Base-by-base conservation (phyloP, 2,113 vertebrate species). In the Prolemur simus region DNA sequence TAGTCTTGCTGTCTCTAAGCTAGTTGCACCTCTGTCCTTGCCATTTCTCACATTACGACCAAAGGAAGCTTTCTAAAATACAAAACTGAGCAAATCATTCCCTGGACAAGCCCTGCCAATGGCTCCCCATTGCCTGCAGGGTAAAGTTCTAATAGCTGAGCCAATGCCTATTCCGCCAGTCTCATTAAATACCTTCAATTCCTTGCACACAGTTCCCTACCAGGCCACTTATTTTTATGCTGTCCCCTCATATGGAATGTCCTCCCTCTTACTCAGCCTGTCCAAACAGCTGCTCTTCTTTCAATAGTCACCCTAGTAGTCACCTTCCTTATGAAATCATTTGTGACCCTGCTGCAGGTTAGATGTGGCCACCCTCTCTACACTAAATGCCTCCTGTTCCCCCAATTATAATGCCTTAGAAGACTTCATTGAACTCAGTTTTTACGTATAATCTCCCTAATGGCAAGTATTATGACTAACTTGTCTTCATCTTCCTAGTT, bases 231-330 rank as follows among this genome's bases (percentile, higher is more conserved):
- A n/a, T 77, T 95, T 87, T 73, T 69, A 71, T 86, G 45, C 45
- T 69, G 60, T 85, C 47, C 34, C 27, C 39, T 87, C 20, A 92
- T 54, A 2, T 63, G 39, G 52, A 74, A 97, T 91, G 68, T 39
- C 49, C 42, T 95, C 94, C 86, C 34, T 94, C 63, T 93, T 89
- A 25, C 18, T 93, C 76, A 90, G n/a, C 34, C 69, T 85, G 29
- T 91, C 82, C 74, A 69, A 94, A 94, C 63, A 91, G 15, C n/a
- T 90, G 25, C 32, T 84, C 49, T 71, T 93, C 83, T 96, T 95
- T 93, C 87, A 95, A 64, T 13, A 66, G 39, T 77, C 64, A 96
- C 39, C 34, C 66, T 69, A 52, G 77, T 45, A 91, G 37, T 60
- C 34, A 42, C 81, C 58, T 78, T 80, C 71, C 63, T 96, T 63